These are phyloP conservation scores for Sylvicapra grimmia DNA, from an alignment of 2,113 vertebrate genomes.

Conservation along the genomic window DNA sequence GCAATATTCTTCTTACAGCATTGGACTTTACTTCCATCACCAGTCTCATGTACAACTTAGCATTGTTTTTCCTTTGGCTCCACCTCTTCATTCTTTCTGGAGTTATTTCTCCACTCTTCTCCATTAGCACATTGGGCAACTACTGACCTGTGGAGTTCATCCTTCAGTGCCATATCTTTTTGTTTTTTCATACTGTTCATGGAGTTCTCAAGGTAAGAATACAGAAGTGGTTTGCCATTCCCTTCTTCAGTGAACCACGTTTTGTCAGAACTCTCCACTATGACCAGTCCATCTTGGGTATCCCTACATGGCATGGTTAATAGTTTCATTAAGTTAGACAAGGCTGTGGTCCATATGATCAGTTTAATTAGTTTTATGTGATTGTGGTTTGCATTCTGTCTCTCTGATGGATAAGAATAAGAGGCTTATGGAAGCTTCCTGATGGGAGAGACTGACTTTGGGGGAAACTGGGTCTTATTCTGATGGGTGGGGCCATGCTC, in stretches of 20 bases:
- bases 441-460: background rate
- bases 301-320: background rate
- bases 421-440: background rate
- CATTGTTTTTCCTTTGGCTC: background rate
- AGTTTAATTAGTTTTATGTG: background rate
- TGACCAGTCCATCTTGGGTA: background rate
- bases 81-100: background rate
- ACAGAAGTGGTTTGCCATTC: background rate
- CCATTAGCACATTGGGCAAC: background rate
- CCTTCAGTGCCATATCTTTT: background rate
- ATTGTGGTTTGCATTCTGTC: background rate
- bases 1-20: background rate
- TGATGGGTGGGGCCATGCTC: background rate
- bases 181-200: background rate
- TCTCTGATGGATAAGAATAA: background rate
- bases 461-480: background rate
- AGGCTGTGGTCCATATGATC: background rate
- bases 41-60: background rate
- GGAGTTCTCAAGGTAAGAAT: background rate
- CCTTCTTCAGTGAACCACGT: background rate
- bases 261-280: background rate
- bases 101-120: background rate
- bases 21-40: background rate
- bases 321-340: background rate
- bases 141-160: background rate